Evolutionary conservation across 2,113 vertebrate species (phyloP), one percentile per base, ranked within the genome.

Genomic region (Perccottus glenii): DNA sequence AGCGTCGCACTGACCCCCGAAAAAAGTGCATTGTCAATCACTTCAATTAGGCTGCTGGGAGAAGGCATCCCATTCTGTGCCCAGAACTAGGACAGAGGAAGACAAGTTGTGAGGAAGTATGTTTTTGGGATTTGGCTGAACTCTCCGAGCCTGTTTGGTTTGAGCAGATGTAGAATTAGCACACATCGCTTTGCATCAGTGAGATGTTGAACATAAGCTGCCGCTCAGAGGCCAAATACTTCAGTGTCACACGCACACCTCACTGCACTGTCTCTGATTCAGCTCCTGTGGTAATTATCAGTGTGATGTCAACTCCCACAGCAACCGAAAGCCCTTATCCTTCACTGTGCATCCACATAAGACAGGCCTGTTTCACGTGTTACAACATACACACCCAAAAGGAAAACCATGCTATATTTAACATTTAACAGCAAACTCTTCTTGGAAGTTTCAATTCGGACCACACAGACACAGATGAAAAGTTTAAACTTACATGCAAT

Each of bases 151-250:
- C 72, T 85, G 87, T 90, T 90, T 90, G 80, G 81, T 82, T 81
- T 76, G 67, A 87, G 75, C 89, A 90, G 89, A 91, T 91, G 89
- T 85, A 90, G 82, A 90, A 90, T 90, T 90, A 89, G 86, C 78
- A 72, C 87, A 86, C 87, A 86, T 91, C 90, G 90, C 84, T 82
- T 90, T 84, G 71, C 66, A 91, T 91, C 88, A 91, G 78, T 3
- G 50, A 89, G 90, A 90, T 75, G 53, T 36, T 85, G 67, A 91
- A 84, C 89, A 90, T 48, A 61, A 79, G 84, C 76, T 73, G 60
- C 77, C 8, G n/a, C 60, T 82, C 74, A 73, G 67, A 79, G 82
- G 80, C 77, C 83, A 88, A 84, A 82, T 78, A 61, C 65, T 68
- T 61, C 60, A 70, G 48, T 62, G 75, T 83, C 78, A 81, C 69